phyloP scores from a whole-genome alignment of 2,797 vertebrate genomes.

The Betta splendens region DNA sequence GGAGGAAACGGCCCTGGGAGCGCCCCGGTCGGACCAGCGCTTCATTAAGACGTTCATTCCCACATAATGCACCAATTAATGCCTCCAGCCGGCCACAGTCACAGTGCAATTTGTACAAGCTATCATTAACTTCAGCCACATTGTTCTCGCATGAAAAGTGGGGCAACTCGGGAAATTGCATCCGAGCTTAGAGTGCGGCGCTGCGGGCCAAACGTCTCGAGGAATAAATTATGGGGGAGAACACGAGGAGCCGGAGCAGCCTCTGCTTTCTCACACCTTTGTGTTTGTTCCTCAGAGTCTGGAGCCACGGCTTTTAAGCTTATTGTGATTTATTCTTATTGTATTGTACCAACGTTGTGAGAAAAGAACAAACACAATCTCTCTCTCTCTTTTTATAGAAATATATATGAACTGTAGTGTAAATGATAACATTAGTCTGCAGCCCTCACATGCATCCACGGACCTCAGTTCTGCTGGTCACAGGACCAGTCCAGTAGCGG shows the following conservation, averaged over 20 bases:
- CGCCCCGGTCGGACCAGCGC: slow-evolving; percentile 42
- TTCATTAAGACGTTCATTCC: slow-evolving; percentile 66
- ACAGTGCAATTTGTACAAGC: slow-evolving; percentile 34
- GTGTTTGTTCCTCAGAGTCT: neutral
- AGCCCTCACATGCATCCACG: slow-evolving; percentile 62
- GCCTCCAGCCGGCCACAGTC: slow-evolving; percentile 37
- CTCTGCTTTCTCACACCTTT: neutral
- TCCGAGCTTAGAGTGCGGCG: neutral
- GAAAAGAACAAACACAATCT: too few species aligned
- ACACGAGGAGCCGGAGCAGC: neutral
- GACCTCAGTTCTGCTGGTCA: slow-evolving; percentile 60
- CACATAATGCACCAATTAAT: slow-evolving; percentile 64
- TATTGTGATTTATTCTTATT: too few species aligned
- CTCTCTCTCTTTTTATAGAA: too few species aligned
- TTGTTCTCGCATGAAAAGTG: slow-evolving; percentile 27
- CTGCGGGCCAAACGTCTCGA: slow-evolving; percentile 2
- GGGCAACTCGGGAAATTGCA: neutral
- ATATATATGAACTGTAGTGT: too few species aligned
- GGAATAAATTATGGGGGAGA: slow-evolving; percentile 6
- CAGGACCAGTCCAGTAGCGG: slow-evolving; percentile 47
- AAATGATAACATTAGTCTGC: slow-evolving; percentile 61
- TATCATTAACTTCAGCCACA: slow-evolving; percentile 37
- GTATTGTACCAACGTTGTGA: too few species aligned
- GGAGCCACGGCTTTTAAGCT: too few species aligned
- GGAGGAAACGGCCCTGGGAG: slow-evolving; percentile 39